A percentile compares a stretch with the other conserved stretches of the same genome.
Evolutionary conservation across 2,113 vertebrate species (phyloP).

Genomic region (Petaurus breviceps): DNA sequence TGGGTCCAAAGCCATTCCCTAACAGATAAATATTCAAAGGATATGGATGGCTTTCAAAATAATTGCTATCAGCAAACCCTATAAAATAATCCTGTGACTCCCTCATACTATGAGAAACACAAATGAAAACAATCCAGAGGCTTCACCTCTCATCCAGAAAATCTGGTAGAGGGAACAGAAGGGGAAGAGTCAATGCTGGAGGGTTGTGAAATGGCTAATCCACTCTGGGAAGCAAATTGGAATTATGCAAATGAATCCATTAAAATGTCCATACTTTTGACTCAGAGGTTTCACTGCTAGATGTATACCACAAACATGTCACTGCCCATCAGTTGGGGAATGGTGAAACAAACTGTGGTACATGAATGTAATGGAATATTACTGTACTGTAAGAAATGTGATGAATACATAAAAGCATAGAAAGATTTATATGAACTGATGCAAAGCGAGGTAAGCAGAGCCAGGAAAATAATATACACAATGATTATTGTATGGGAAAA

Average conservation of each 20-base stretch:
- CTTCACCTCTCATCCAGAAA: background rate
- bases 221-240: background rate
- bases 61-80: background rate
- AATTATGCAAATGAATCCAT: background rate
- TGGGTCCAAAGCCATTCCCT: background rate
- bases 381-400: background rate
- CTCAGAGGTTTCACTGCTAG: no score
- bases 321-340: background rate
- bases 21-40: background rate
- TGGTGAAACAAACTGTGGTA: background rate
- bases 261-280: background rate
- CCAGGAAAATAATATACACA: background rate
- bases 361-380: background rate
- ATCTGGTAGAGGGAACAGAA: background rate
- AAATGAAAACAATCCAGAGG: background rate
- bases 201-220: background rate
- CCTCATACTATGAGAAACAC: background rate
- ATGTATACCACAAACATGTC: background rate
- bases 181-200: background rate
- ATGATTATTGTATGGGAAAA: background rate
- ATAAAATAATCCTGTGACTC: background rate
- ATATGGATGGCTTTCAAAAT: background rate
- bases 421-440: background rate
- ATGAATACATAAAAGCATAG: background rate
- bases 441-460: background rate